Evolutionary conservation across 2,888 invertebrate genomes (phyloP).

Genomic region (Zele albiditarsus): DNA sequence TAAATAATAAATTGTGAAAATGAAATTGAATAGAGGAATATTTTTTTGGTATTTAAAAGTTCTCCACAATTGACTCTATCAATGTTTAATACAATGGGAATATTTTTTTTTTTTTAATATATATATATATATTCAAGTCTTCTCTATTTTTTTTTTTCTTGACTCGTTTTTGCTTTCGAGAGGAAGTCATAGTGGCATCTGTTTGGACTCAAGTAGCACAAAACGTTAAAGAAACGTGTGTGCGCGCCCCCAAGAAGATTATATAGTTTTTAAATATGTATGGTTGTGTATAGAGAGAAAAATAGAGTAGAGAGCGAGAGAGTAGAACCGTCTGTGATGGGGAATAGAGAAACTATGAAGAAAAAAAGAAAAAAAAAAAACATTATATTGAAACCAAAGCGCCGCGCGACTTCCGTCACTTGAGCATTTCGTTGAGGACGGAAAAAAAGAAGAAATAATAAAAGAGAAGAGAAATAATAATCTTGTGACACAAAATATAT

Average conservation of each 20-base stretch:
- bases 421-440: slow-evolving; percentile 28
- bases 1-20: background rate
- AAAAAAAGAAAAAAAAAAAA: background rate
- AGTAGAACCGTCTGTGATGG: background rate
- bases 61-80: no score
- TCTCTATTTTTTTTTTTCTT: slow-evolving; percentile 54
- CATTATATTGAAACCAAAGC: background rate
- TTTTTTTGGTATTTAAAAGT: no score
- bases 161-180: slow-evolving; percentile 10
- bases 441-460: background rate
- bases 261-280: background rate
- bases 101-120: no score
- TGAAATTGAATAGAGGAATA: no score
- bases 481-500: no score
- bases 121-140: no score
- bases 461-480: no score
- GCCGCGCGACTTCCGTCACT: slow-evolving; percentile 47
- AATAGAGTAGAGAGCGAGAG: background rate
- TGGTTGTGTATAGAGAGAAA: background rate
- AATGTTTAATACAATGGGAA: no score
- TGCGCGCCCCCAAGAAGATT: background rate
- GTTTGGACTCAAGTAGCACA: slow-evolving; percentile 70
- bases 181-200: slow-evolving; percentile 63
- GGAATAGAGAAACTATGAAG: background rate
- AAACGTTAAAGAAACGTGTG: background rate